phyloP scores from a whole-genome alignment of 2,113 vertebrate genomes.

The Callithrix jacchus region DNA sequence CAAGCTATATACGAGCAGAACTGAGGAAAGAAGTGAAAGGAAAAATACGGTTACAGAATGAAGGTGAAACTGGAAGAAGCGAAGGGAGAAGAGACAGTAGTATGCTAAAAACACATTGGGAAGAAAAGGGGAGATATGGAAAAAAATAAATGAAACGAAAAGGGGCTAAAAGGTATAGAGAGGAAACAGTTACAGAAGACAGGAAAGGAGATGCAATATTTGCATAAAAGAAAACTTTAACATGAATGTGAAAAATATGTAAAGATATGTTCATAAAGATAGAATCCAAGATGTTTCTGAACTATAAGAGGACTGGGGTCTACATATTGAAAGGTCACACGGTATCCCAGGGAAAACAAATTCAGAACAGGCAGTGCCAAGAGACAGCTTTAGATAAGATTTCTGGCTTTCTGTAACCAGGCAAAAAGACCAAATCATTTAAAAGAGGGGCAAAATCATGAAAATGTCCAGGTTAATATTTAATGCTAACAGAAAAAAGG shows the following conservation, averaged over 20 bases:
- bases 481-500: background rate
- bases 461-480: background rate
- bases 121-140: background rate
- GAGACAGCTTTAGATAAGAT: background rate
- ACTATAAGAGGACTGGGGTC: background rate
- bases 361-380: background rate
- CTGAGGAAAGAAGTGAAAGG: background rate
- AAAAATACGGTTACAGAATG: background rate
- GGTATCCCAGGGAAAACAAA: background rate
- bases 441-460: background rate
- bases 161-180: background rate
- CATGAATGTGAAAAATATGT: background rate
- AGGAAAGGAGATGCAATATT: background rate
- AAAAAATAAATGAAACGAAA: background rate
- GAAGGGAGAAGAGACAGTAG: background rate
- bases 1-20: background rate
- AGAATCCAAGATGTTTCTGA: background rate
- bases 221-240: background rate
- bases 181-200: background rate
- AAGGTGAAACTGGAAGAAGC: background rate
- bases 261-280: background rate
- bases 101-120: background rate
- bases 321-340: background rate
- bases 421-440: background rate
- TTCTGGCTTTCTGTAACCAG: background rate